A percentile compares a stretch with the other conserved stretches of the same genome.
These are phyloP conservation scores for Phyllostomus discolor DNA, from an alignment of 2,113 vertebrate species.

Conservation along the genomic window DNA sequence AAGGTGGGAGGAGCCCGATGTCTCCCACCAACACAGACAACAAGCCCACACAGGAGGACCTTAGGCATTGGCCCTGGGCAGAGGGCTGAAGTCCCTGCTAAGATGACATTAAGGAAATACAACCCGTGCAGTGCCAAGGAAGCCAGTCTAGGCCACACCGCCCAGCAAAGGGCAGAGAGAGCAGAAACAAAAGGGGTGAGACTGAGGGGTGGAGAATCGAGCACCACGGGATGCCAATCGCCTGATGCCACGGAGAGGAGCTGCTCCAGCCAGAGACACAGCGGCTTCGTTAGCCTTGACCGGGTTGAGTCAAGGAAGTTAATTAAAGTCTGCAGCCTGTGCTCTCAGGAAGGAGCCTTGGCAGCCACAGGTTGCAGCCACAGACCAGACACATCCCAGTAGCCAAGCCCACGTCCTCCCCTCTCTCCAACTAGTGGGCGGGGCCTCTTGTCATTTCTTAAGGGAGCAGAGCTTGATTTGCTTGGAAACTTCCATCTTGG, in stretches of 20 bases:
- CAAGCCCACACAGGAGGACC: neutral
- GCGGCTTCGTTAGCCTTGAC: slow-evolving; percentile 69
- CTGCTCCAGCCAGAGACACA: slow-evolving; percentile 69
- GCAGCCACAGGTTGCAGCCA: neutral
- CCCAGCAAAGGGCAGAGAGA: slow-evolving; percentile 12
- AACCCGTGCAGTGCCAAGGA: neutral
- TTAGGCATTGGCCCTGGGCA: neutral
- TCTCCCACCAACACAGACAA: neutral
- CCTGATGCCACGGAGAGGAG: slow-evolving; percentile 43
- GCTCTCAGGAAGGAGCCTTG: slow-evolving; percentile 33
- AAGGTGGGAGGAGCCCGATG: neutral
- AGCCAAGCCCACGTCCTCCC: neutral
- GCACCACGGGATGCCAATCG: slow-evolving; percentile 26
- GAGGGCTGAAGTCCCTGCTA: neutral
- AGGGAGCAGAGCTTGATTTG: neutral
- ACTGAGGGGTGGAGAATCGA: neutral
- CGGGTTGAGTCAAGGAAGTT: slow-evolving; percentile 74
- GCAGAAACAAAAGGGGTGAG: neutral
- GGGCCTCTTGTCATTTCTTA: neutral
- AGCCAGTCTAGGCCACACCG: neutral
- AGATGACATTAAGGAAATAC: neutral
- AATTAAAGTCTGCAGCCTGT: slow-evolving; percentile 71
- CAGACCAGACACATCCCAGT: neutral
- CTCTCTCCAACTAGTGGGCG: neutral
- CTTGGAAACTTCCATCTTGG: fast-evolving